Percentiles rank a stretch among this genome's conserved stretches.
phyloP scores from a whole-genome alignment of 1,140 invertebrate species.

The Micrasema minimum region DNA sequence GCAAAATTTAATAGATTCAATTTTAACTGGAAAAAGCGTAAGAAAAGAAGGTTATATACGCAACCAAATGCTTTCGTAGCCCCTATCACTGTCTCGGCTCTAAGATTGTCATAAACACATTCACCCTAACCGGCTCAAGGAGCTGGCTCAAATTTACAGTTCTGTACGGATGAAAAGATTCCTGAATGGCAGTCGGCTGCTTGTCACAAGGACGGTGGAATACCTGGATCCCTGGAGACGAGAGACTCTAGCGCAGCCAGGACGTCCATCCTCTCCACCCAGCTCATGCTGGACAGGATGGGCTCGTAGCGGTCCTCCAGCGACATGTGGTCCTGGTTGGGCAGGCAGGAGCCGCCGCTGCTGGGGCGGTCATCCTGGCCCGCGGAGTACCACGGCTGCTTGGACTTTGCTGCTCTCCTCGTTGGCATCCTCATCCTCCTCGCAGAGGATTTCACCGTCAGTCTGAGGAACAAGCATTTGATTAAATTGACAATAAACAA shows the following conservation, averaged over 20 bases:
- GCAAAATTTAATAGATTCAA: too few species aligned
- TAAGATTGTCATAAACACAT: too few species aligned
- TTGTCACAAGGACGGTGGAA: too few species aligned
- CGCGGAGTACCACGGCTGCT: conserved; percentile 19
- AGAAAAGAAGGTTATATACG: too few species aligned
- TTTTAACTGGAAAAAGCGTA: too few species aligned
- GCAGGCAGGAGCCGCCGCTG: conserved; percentile 55
- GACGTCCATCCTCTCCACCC: conserved; percentile 82
- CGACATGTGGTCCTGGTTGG: conserved; percentile 60
- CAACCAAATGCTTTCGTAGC: too few species aligned
- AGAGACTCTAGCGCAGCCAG: conserved; percentile 80
- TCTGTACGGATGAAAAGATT: too few species aligned
- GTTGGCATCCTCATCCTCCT: conserved; percentile 64
- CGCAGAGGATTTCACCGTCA: conserved; percentile 74
- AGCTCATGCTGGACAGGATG: conserved; percentile 79
- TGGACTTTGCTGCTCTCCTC: conserved; percentile 39
- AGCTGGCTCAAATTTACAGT: too few species aligned
- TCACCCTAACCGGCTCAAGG: too few species aligned
- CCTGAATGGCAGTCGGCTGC: too few species aligned
- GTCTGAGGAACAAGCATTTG: conserved; percentile 65
- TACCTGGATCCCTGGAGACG: conserved; percentile 81
- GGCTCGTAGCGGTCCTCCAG: conserved; percentile 77
- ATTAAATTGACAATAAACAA: neutral
- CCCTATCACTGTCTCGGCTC: too few species aligned
- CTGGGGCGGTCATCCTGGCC: neutral